Evolutionary conservation across 2,113 vertebrate species (phyloP).

Genomic region (Periophthalmus modestus): DNA sequence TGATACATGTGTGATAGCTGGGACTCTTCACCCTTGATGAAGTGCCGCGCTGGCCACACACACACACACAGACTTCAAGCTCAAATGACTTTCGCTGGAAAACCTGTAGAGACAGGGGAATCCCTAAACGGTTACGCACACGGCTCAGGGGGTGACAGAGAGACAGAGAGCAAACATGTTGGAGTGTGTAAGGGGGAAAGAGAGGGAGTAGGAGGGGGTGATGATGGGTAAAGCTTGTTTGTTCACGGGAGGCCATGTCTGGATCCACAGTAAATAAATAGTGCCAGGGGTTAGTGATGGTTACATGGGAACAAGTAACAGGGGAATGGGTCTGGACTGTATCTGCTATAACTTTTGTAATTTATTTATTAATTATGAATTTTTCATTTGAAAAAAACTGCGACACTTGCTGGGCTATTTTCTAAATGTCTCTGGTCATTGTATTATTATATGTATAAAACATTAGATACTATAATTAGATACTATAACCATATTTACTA

Average conservation of each 20-base stretch:
- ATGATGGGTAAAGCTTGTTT: slow-evolving; percentile 13
- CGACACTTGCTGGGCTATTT: too few relatives aligned
- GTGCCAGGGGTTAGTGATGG: slow-evolving; percentile 76
- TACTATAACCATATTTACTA: too few relatives aligned
- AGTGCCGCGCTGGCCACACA: slow-evolving; percentile 91
- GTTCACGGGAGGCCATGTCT: slow-evolving; percentile 7
- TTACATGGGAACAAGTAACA: slow-evolving; percentile 76
- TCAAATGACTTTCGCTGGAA: slow-evolving; percentile 87
- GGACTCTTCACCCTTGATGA: slow-evolving; percentile 96
- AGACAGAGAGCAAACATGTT: slow-evolving; percentile 20
- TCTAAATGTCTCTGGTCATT: too few relatives aligned
- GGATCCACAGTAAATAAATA: slow-evolving; percentile 74
- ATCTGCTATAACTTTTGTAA: neutral
- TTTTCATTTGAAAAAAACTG: neutral
- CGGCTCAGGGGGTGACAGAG: slow-evolving; percentile 82
- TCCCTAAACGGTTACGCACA: slow-evolving; percentile 78
- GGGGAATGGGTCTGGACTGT: slow-evolving; percentile 8
- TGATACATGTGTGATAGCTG: slow-evolving; percentile 96
- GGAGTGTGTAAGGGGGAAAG: slow-evolving; percentile 14
- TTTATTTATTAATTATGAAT: too few relatives aligned
- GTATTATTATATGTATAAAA: too few relatives aligned
- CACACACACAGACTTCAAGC: slow-evolving; percentile 87
- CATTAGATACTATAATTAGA: too few relatives aligned
- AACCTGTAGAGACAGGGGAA: slow-evolving; percentile 82
- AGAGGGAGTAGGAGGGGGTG: slow-evolving; percentile 17